Evolutionary conservation across 2,113 vertebrate genomes (phyloP).

Genomic region (Apus apus): DNA sequence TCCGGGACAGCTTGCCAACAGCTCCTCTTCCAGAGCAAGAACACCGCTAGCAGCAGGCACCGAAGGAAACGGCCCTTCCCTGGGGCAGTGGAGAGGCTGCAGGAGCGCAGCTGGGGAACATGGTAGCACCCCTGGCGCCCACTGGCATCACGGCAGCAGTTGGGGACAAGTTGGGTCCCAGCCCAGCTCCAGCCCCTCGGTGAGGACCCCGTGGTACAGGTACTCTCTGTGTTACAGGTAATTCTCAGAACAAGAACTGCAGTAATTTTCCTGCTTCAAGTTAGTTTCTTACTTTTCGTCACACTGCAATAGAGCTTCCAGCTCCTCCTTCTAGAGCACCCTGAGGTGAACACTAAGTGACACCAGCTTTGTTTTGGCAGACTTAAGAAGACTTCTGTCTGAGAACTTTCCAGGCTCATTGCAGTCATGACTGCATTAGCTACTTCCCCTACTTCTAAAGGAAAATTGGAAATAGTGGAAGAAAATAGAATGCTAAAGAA

Average conservation of each 20-base stretch:
- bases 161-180: background rate
- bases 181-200: background rate
- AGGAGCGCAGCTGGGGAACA: fast-evolving
- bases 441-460: background rate
- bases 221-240: background rate
- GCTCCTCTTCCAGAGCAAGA: background rate
- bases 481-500: background rate
- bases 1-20: background rate
- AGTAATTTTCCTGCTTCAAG: background rate
- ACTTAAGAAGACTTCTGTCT: background rate
- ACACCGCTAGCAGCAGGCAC: background rate
- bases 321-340: background rate
- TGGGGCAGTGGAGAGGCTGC: background rate
- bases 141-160: background rate
- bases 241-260: background rate
- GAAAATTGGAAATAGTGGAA: background rate
- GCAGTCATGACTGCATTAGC: background rate
- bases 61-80: fast-evolving
- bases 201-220: background rate
- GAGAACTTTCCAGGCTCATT: background rate
- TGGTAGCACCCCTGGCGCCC: background rate
- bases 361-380: background rate
- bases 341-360: background rate
- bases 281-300: background rate
- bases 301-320: background rate